Evolutionary conservation across 2,113 vertebrate species (phyloP), one percentile per base, ranked within the genome.

Genomic region (Pleuronectes platessa): DNA sequence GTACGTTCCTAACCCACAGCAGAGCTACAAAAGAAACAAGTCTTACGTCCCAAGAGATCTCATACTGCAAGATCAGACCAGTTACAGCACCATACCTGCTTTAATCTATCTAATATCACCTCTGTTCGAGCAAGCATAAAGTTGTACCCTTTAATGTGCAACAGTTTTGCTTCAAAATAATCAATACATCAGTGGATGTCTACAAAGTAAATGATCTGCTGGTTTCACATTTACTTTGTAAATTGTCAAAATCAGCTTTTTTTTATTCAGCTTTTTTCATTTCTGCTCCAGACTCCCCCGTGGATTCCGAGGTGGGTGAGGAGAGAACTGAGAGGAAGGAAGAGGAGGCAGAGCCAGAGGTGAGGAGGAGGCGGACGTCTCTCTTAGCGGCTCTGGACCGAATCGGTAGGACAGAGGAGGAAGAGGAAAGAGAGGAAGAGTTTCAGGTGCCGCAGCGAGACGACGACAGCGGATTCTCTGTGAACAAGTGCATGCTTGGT

Each of bases 401-500:
- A 51, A 81, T 85, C 3, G 90, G 87, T 13, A 82, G 79, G 58
- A 78, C 72, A 0, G 59, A 92, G 61, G 59, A 61, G 27, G 59
- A 61, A 31, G 59, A 37, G 8, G 92, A 93, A 56, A 89, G 26
- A 0, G 51, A 78, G 0, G 90, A 88, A 0, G 89, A 84, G 14
- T 94, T 92, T 60, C 90, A 87, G 56, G 71, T 83, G 14, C 92
- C 92, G 5, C 93, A 70, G 58, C 85, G 82, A 60, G 86, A 0
- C 20, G 93, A 78, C 8, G 93, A 84, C 83, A 90, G 71, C 0
- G 88, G 85, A 35, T 92, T 96, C 75, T 93, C 92, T 17, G 42
- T 94, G 78, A 96, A 95, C 91, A 95, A 94, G 81, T 96, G 95
- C 86, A 92, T 98, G 74, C 91, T 98, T 0, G 96, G 93, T 1